These are phyloP conservation scores for Drosophila rufa DNA, from an alignment of 1,140 invertebrate genomes.

Conservation along the genomic window DNA sequence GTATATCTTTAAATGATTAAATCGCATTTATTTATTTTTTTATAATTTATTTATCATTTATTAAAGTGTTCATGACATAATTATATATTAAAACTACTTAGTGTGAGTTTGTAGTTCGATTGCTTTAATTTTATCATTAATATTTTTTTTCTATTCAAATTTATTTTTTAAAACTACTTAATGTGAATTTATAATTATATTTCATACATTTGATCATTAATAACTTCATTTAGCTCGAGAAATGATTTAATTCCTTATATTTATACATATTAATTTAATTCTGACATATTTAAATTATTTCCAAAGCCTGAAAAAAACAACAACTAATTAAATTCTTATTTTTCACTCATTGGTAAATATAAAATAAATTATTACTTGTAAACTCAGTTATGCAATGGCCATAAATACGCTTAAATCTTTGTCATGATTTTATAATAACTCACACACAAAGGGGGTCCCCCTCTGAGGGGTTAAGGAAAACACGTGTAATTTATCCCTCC, in stretches of 20 bases:
- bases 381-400: neutral
- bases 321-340: neutral
- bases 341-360: neutral
- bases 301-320: too few relatives aligned
- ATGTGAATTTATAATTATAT: neutral
- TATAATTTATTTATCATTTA: neutral
- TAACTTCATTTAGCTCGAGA: too few relatives aligned
- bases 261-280: neutral
- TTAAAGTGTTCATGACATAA: neutral
- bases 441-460: neutral
- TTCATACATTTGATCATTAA: neutral
- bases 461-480: constrained; percentile 47
- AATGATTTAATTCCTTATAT: too few relatives aligned
- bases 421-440: constrained; percentile 23
- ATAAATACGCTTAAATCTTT: constrained; percentile 24
- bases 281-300: neutral
- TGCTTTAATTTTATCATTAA: neutral
- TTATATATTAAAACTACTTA: neutral
- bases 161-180: neutral
- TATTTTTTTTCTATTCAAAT: neutral
- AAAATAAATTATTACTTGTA: neutral
- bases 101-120: neutral
- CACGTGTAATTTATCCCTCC: constrained; percentile 71
- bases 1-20: too few relatives aligned
- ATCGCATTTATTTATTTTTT: too few relatives aligned